These are phyloP conservation scores for Rhaphigaster nebulosa DNA, from an alignment of 2,888 invertebrate genomes.

Conservation along the genomic window DNA sequence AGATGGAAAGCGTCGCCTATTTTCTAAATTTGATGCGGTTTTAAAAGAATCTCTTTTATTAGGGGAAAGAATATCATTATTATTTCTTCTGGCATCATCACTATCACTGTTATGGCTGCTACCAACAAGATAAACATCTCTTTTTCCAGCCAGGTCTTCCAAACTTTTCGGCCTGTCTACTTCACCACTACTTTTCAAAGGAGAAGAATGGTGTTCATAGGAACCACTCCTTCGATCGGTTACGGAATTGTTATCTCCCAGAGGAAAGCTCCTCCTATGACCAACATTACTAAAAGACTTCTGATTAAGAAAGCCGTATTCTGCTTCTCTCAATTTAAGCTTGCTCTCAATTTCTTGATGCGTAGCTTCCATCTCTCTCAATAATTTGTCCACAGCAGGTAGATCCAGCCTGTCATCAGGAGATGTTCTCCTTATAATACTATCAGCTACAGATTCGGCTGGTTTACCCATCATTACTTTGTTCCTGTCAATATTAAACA, in stretches of 20 bases:
- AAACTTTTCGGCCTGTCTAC: slow-evolving; percentile 20
- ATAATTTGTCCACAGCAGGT: slow-evolving; percentile 69
- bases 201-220: neutral
- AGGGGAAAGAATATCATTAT: neutral
- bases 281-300: neutral
- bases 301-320: slow-evolving; percentile 60
- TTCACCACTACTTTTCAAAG: slow-evolving; percentile 29
- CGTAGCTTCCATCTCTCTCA: slow-evolving; percentile 70
- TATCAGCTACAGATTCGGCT: slow-evolving; percentile 46
- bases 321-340: slow-evolving; percentile 65
- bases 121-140: slow-evolving; percentile 57
- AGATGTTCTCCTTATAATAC: neutral
- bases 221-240: slow-evolving; percentile 27
- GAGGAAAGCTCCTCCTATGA: slow-evolving; percentile 48
- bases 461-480: slow-evolving; percentile 5
- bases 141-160: slow-evolving; percentile 38
- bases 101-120: slow-evolving; percentile 56
- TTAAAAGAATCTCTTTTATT: slow-evolving; percentile 15
- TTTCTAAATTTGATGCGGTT: slow-evolving; percentile 28
- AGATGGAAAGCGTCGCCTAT: slow-evolving; percentile 47
- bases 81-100: slow-evolving; percentile 53
- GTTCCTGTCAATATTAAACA: slow-evolving; percentile 15
- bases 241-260: slow-evolving; percentile 11
- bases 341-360: slow-evolving; percentile 68
- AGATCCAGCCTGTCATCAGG: slow-evolving; percentile 67